Base-by-base conservation (phyloP, 2,888 invertebrate genomes). In the Spodoptera exigua region DNA sequence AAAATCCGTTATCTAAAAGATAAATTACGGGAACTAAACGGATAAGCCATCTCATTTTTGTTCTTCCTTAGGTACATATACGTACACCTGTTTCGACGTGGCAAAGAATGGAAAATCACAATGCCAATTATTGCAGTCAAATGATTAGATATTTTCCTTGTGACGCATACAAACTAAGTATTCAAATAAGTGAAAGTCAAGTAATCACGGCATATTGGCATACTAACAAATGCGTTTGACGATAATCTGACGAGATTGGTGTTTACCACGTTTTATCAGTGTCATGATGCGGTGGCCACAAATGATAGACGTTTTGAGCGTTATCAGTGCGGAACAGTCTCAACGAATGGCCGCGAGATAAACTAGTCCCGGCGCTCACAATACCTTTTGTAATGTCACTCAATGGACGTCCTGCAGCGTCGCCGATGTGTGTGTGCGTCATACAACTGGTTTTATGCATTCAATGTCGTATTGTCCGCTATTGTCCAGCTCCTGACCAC, bases 241-340 rank as follows among this genome's bases (percentile, higher is more conserved):
- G 34, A 40, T 37, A 56, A 47, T 58, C 44, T 36, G 39, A 12
- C 9, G 35, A 48, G 48, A 54, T 70, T 56, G 35, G 34, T 55
- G 51, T 55, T 54, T 48, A 43, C 48, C 32, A 54, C 14, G 32
- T 36, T 51, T 66, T 71, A 72, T 72, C 65, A 54, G 34, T 44
- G 41, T 18, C 27, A 73, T 72, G 76, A 79, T 63, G 69, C 74
- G 78, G 78, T 54, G 56, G 45, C 21, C 51, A 65, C 59, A 72
- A 71, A 64, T 70, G 72, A 69, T 70, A 78, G 78, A 72, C 78
- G 77, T 79, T 82, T 76, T 70, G 75, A 81, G 71, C 82, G 81
- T 88, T 91, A 92, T 93, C 93, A 92, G 92, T 59, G 89, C 90
- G 85, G 88, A 92, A 93, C 92, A 58, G 83, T 85, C 82, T 82